Percentiles rank a stretch among this genome's conserved stretches.
These are phyloP conservation scores for Onychorhynchus coronatus DNA, from an alignment of 2,113 vertebrate genomes.

Conservation along the genomic window DNA sequence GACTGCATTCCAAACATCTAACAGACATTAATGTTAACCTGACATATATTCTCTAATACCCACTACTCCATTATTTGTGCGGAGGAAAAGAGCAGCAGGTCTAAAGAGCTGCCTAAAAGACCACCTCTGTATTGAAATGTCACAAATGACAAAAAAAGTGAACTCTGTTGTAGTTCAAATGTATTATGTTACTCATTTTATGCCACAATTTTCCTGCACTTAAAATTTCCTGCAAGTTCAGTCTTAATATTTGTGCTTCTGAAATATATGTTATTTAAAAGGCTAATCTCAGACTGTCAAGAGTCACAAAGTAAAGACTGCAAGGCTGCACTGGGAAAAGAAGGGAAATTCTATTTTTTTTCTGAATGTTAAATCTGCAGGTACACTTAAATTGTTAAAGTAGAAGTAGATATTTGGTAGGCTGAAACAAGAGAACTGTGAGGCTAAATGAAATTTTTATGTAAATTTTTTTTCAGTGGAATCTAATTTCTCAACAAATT, in stretches of 20 bases:
- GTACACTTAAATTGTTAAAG: not conserved
- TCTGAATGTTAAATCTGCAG: not conserved
- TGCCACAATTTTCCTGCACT: not conserved
- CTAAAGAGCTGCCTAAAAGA: not conserved
- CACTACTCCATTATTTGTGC: not conserved
- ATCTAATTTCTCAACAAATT: not conserved
- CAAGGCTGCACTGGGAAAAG: not conserved
- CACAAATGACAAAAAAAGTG: not conserved
- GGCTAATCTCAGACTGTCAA: not conserved
- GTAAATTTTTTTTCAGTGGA: not conserved
- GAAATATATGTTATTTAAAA: not conserved
- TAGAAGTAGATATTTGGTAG: not conserved
- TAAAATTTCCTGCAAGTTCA: not conserved
- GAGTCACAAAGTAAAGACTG: not conserved
- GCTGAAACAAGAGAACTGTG: not conserved
- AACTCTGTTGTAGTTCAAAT: not conserved
- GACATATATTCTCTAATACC: not conserved
- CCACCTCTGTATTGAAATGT: not conserved
- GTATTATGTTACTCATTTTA: not conserved
- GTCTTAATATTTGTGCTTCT: not conserved
- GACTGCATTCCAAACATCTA: not conserved
- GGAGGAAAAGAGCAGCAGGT: not conserved
- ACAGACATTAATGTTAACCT: not conserved
- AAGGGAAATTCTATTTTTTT: not conserved
- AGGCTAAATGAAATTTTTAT: not conserved